phyloP scores from a whole-genome alignment of 2,888 invertebrate genomes.

The Drosophila stalkeri region DNA sequence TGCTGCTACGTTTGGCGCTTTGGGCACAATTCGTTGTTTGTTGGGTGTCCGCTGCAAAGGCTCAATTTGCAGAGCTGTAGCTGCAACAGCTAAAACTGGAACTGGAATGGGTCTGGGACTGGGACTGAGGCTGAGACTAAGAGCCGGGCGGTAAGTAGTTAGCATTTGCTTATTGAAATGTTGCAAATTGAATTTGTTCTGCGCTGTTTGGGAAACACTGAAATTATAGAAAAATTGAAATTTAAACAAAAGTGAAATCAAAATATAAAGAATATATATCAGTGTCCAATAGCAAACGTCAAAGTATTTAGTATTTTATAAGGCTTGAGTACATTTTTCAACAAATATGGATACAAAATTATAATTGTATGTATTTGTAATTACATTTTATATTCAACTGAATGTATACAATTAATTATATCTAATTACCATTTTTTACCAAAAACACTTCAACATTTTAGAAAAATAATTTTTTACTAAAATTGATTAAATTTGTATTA shows the following conservation, averaged over 20 bases:
- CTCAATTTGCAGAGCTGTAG: slow-evolving; percentile 48
- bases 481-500: background rate
- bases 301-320: background rate
- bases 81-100: slow-evolving; percentile 23
- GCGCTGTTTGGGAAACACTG: slow-evolving; percentile 19
- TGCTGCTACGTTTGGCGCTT: slow-evolving; percentile 34
- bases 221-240: background rate
- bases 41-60: slow-evolving; percentile 67
- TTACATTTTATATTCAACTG: no score
- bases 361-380: no score
- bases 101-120: slow-evolving; percentile 18
- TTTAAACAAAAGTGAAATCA: no score
- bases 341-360: background rate
- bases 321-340: no score
- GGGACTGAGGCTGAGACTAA: background rate
- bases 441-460: no score
- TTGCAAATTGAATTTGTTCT: slow-evolving; percentile 64
- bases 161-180: slow-evolving; percentile 72
- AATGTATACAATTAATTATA: no score
- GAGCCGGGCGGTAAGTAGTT: slow-evolving; percentile 43
- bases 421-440: no score
- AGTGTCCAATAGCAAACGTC: background rate
- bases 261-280: no score
- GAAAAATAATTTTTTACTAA: no score
- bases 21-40: slow-evolving; percentile 66